A percentile compares a stretch with the other conserved stretches of the same genome.
Evolutionary conservation across 2,113 vertebrate species (phyloP).

Genomic region (Romanogobio albipinnatus): DNA sequence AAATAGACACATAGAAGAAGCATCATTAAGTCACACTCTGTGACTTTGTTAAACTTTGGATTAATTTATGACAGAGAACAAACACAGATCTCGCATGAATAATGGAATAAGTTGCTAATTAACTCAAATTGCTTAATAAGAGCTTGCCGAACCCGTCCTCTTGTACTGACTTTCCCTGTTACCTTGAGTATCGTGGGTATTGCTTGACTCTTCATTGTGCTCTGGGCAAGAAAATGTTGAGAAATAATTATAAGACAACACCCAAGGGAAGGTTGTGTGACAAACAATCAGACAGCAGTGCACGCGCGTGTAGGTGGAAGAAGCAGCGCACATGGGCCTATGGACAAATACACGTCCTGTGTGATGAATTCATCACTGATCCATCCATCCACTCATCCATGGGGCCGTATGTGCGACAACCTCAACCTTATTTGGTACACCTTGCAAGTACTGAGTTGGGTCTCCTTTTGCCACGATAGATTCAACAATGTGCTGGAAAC

Average conservation of each 20-base stretch:
- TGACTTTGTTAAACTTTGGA: constrained; percentile 44
- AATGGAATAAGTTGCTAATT: constrained; percentile 33
- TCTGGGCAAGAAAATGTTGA: constrained; percentile 11
- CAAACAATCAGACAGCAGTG: not conserved
- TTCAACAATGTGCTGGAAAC: no score
- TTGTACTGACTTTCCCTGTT: constrained; percentile 16
- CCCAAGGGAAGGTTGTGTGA: constrained; percentile 29
- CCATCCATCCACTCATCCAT: no score
- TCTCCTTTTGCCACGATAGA: no score
- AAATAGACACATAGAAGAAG: constrained; percentile 20
- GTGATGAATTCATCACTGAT: not conserved
- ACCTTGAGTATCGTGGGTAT: not conserved
- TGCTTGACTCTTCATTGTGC: constrained; percentile 1
- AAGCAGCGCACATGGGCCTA: not conserved
- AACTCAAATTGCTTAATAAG: constrained; percentile 27
- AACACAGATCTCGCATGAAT: constrained; percentile 30
- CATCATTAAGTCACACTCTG: constrained; percentile 24
- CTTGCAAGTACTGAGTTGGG: no score
- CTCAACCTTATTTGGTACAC: no score
- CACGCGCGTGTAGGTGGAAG: not conserved
- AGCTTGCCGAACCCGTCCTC: constrained; percentile 13
- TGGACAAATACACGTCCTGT: constrained; percentile 1
- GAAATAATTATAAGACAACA: constrained; percentile 25
- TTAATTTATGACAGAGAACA: constrained; percentile 34
- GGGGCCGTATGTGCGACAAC: no score